Conservation (phyloP, 2,888 invertebrate species). For the Myathropa florea region DNA sequence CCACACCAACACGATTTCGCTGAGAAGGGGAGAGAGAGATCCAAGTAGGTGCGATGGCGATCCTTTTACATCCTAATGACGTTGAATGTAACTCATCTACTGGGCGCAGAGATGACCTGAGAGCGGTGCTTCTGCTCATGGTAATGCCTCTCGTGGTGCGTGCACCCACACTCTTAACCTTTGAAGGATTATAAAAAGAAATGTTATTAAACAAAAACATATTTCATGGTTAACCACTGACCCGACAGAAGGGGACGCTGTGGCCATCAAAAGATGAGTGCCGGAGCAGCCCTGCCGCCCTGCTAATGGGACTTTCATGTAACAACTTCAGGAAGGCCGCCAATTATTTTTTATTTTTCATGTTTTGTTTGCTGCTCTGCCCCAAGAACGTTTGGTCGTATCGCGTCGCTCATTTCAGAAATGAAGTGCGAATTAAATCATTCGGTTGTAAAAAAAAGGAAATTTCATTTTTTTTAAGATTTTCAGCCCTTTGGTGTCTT, state of each 20-base stretch:
- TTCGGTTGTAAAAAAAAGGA: background rate
- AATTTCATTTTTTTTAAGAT: background rate
- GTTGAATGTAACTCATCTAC: constrained; percentile 52
- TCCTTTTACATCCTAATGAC: constrained; percentile 41
- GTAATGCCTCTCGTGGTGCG: constrained; percentile 31
- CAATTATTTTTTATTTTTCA: background rate
- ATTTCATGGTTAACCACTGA: constrained; percentile 56
- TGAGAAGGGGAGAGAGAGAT: background rate
- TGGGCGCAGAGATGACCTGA: constrained; percentile 21
- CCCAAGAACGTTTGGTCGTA: background rate
- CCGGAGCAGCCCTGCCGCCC: background rate
- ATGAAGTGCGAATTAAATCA: constrained; percentile 59
- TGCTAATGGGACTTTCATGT: constrained; percentile 63
- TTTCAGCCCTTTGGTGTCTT: background rate
- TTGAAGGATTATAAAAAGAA: constrained; percentile 30
- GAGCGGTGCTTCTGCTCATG: background rate
- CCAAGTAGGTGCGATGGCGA: constrained; percentile 4
- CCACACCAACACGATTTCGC: background rate
- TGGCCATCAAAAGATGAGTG: constrained; percentile 13
- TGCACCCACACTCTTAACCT: background rate
- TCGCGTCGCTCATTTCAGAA: constrained; percentile 27
- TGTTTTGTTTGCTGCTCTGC: background rate
- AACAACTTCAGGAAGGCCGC: constrained; percentile 27
- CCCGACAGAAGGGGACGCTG: background rate
- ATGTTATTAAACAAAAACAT: constrained; percentile 54